Evolutionary conservation across 1,140 invertebrate genomes (phyloP).

Genomic region (Bombus balteatus): DNA sequence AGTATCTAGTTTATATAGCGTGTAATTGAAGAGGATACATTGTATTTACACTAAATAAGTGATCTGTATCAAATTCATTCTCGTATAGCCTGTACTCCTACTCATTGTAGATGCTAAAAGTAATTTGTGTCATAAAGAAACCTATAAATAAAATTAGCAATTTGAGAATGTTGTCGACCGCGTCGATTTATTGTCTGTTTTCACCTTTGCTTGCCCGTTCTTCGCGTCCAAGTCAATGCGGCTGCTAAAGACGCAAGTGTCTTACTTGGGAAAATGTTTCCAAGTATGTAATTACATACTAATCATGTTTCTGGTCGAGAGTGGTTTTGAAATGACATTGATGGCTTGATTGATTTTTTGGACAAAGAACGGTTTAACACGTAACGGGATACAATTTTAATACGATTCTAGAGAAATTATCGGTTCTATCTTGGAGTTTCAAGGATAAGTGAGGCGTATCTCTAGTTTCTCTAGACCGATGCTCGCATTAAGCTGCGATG

Average conservation of each 20-base stretch:
- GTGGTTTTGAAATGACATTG: not conserved
- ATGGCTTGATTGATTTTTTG: not conserved
- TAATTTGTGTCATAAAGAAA: conserved; percentile 83
- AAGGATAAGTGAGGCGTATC: no score
- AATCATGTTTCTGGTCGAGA: not conserved
- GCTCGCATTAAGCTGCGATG: not conserved
- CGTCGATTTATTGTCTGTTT: conserved; percentile 31
- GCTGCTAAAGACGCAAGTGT: not conserved
- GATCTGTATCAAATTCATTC: conserved; percentile 83
- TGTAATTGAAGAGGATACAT: conserved; percentile 80
- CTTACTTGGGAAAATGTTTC: not conserved
- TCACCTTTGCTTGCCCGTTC: not conserved
- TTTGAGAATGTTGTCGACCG: conserved; percentile 80
- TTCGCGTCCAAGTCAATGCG: not conserved
- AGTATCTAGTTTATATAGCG: conserved; percentile 83
- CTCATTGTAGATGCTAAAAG: conserved; percentile 83
- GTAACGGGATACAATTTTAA: not conserved
- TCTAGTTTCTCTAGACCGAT: not conserved
- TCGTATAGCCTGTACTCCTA: conserved; percentile 82
- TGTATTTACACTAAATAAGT: conserved; percentile 82
- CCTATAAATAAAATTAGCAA: conserved; percentile 83
- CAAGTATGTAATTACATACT: not conserved
- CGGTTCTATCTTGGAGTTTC: not conserved
- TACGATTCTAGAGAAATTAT: not conserved
- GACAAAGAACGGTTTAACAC: not conserved